phyloP scores from a whole-genome alignment of 2,888 invertebrate species.

The Meiosimyza decipiens region DNA sequence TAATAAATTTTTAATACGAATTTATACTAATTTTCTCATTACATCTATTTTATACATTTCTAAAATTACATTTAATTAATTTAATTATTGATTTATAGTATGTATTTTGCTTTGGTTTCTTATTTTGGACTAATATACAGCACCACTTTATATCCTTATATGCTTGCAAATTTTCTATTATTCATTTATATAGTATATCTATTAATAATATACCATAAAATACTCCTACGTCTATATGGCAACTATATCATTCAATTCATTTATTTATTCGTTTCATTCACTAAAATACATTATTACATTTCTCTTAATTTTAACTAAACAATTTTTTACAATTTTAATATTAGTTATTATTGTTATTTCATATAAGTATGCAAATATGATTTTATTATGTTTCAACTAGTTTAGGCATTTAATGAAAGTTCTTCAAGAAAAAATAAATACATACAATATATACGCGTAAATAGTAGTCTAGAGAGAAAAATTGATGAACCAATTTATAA shows the following conservation, averaged over 20 bases:
- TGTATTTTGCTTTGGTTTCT: slow-evolving; percentile 27
- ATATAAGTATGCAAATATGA: no score
- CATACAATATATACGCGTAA: no score
- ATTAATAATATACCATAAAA: neutral
- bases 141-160: slow-evolving; percentile 57
- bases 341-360: neutral
- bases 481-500: no score
- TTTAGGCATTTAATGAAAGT: no score
- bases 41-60: slow-evolving; percentile 35
- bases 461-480: no score
- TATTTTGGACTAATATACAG: slow-evolving; percentile 50
- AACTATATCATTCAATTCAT: slow-evolving; percentile 13
- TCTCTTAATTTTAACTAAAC: slow-evolving; percentile 23
- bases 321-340: slow-evolving; percentile 23
- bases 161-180: slow-evolving; percentile 34
- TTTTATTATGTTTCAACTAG: no score
- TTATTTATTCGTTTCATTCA: slow-evolving; percentile 17
- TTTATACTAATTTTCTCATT: slow-evolving; percentile 27
- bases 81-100: slow-evolving; percentile 11
- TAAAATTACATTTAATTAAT: slow-evolving; percentile 30
- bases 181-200: neutral
- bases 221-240: neutral
- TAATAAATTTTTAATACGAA: slow-evolving; percentile 44
- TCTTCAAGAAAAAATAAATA: no score
- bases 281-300: slow-evolving; percentile 5